Evolutionary conservation across 2,113 vertebrate genomes (phyloP).

Genomic region (Cariama cristata): DNA sequence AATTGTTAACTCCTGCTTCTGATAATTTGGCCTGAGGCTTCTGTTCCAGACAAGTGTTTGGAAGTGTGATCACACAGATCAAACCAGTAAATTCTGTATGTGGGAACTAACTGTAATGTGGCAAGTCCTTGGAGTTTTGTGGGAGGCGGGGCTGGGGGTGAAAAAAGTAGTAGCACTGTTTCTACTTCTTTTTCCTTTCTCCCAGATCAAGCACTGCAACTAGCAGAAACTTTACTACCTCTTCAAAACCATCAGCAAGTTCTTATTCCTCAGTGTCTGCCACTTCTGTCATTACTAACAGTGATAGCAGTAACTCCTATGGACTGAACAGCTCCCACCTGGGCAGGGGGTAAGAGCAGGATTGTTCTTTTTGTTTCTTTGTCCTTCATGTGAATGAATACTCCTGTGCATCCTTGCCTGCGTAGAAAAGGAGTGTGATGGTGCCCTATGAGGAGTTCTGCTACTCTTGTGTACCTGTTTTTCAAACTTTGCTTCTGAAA

Average conservation of each 20-base stretch:
- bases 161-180: conserved; percentile 55
- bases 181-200: conserved; percentile 74
- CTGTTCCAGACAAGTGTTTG: background rate
- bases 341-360: conserved; percentile 84
- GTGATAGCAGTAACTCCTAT: conserved; percentile 89
- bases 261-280: conserved; percentile 88
- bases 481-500: background rate
- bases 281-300: conserved; percentile 90
- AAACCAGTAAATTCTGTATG: background rate
- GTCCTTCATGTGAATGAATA: background rate
- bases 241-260: conserved; percentile 88
- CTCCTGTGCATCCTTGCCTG: background rate
- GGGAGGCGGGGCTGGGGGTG: background rate
- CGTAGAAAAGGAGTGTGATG: background rate
- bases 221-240: conserved; percentile 94
- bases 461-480: background rate
- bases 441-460: background rate
- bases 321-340: conserved; percentile 87
- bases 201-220: conserved; percentile 89
- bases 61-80: background rate
- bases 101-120: background rate
- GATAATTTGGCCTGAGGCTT: background rate
- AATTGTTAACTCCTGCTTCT: background rate
- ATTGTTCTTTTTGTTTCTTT: conserved; percentile 32
- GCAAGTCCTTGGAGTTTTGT: background rate